Conservation (phyloP, 2,888 invertebrate genomes). For the Coelogynopora nodosa region DNA sequence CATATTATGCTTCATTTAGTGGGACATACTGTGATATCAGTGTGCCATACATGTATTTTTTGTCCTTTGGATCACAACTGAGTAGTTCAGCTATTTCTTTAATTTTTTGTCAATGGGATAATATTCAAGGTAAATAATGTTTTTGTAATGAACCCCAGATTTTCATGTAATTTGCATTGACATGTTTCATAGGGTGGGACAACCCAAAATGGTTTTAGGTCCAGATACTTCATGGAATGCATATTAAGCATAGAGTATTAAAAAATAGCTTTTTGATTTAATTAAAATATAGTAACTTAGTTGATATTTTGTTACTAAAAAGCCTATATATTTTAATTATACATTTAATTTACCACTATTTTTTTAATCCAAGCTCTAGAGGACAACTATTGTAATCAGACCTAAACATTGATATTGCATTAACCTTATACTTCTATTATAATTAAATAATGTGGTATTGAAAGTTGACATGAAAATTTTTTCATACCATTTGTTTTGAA, state of each 20-base stretch:
- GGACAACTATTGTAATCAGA: background rate
- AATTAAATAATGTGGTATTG: background rate
- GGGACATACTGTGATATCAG: too few relatives aligned
- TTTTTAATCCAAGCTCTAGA: background rate
- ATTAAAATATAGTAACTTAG: background rate
- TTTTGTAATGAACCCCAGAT: too few relatives aligned
- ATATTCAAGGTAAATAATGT: too few relatives aligned
- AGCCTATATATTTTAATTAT: background rate
- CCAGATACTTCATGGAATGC: background rate
- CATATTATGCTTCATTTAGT: too few relatives aligned
- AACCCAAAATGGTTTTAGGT: too few relatives aligned
- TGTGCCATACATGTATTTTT: too few relatives aligned
- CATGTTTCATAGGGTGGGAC: too few relatives aligned
- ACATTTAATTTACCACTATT: background rate
- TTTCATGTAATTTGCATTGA: too few relatives aligned
- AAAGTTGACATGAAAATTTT: background rate
- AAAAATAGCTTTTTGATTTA: background rate
- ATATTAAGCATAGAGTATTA: background rate
- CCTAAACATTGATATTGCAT: background rate
- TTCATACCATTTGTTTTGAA: background rate
- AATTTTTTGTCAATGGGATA: too few relatives aligned
- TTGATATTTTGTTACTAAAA: background rate
- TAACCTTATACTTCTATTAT: background rate
- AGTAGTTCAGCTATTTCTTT: too few relatives aligned
- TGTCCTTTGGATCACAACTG: too few relatives aligned